Percentiles rank a stretch among this genome's conserved stretches.
Evolutionary conservation across 1,140 invertebrate species (phyloP).

Genomic region (Hestina assimilis): DNA sequence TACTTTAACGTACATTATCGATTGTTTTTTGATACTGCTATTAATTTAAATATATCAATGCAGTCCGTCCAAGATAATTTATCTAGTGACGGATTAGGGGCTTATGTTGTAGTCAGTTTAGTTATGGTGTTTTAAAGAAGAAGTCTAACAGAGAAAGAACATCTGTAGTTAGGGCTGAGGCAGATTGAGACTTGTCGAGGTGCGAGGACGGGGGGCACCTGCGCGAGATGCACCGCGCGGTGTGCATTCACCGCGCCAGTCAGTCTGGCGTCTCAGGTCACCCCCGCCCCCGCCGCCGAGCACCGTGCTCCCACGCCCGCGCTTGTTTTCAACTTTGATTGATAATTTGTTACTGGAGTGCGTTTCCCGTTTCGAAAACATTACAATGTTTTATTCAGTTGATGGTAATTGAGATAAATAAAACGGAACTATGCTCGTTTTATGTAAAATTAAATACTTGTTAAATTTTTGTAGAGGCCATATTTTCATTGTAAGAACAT

Average conservation of each 20-base stretch:
- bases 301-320: slow-evolving; percentile 40
- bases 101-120: too few species aligned
- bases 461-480: too few species aligned
- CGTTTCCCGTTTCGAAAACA: slow-evolving; percentile 57
- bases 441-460: too few species aligned
- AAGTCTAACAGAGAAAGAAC: neutral
- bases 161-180: neutral
- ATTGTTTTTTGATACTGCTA: too few species aligned
- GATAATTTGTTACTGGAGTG: slow-evolving; percentile 74
- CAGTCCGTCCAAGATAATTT: too few species aligned
- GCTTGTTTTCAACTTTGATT: slow-evolving; percentile 76
- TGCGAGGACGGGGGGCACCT: slow-evolving; percentile 44
- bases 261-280: slow-evolving; percentile 60
- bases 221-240: slow-evolving; percentile 67
- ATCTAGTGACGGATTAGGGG: too few species aligned
- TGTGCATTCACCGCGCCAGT: slow-evolving; percentile 63
- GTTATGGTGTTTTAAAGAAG: too few species aligned
- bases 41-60: too few species aligned
- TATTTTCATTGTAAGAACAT: too few species aligned
- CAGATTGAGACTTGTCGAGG: slow-evolving; percentile 14
- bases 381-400: slow-evolving; percentile 38
- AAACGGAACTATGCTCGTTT: slow-evolving; percentile 12
- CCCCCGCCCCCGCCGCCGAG: slow-evolving; percentile 19
- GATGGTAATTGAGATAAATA: slow-evolving; percentile 24
- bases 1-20: too few species aligned